These are phyloP conservation scores for Polyommatus icarus DNA, from an alignment of 2,888 invertebrate genomes.

Conservation along the genomic window DNA sequence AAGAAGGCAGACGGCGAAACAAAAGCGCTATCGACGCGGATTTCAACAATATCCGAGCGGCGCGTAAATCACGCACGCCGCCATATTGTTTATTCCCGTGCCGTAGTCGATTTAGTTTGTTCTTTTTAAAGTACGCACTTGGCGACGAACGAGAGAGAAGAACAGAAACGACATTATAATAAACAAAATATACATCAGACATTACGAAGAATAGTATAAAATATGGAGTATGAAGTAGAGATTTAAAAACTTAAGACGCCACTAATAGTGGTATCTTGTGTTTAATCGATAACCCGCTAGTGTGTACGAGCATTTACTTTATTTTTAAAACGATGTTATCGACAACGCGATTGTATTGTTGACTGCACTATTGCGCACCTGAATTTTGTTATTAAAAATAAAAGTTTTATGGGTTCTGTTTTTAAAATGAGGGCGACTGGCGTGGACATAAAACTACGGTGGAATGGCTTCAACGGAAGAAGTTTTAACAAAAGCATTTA, in stretches of 20 bases:
- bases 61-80: slow-evolving; percentile 67
- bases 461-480: background rate
- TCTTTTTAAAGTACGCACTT: slow-evolving; percentile 45
- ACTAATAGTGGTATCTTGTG: background rate
- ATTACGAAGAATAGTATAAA: background rate
- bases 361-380: slow-evolving; percentile 43
- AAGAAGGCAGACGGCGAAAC: slow-evolving; percentile 68
- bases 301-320: slow-evolving; percentile 38
- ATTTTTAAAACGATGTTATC: slow-evolving; percentile 56
- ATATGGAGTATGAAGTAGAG: too few relatives aligned
- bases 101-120: slow-evolving; percentile 48
- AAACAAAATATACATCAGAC: background rate
- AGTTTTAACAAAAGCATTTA: slow-evolving; percentile 22
- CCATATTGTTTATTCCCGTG: slow-evolving; percentile 65
- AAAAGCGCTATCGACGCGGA: slow-evolving; percentile 72
- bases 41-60: slow-evolving; percentile 66
- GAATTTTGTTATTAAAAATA: slow-evolving; percentile 38
- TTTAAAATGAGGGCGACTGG: background rate
- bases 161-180: too few relatives aligned
- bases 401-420: background rate
- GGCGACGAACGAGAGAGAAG: background rate
- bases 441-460: slow-evolving; percentile 8
- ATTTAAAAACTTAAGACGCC: too few relatives aligned
- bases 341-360: slow-evolving; percentile 48
- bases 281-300: background rate